Conservation (phyloP, 2,888 invertebrate species). For the Crematogaster levior region DNA sequence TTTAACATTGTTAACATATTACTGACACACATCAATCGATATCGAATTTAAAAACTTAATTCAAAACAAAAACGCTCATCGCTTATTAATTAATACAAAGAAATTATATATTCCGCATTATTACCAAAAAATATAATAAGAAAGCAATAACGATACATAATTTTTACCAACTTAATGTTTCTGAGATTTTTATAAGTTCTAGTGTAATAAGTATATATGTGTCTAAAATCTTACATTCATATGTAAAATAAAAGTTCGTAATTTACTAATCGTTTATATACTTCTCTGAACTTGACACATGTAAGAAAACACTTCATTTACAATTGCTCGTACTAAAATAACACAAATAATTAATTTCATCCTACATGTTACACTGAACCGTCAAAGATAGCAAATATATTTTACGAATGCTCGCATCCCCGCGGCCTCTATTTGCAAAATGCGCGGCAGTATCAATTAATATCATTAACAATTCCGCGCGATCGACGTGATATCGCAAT, state of each 20-base stretch:
- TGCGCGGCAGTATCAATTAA: slow-evolving; percentile 44
- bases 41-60: not conserved
- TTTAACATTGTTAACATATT: not conserved
- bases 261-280: not conserved
- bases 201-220: not conserved
- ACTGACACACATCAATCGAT: not conserved
- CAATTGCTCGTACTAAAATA: not conserved
- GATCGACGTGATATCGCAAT: slow-evolving; percentile 39
- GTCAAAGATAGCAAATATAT: slow-evolving; percentile 40
- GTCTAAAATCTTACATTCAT: not conserved
- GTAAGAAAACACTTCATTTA: not conserved
- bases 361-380: slow-evolving; percentile 19
- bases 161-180: not conserved
- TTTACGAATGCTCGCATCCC: slow-evolving; percentile 19
- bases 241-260: not conserved
- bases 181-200: not conserved
- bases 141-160: not conserved
- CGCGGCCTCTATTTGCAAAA: slow-evolving; percentile 44
- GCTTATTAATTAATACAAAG: not conserved
- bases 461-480: slow-evolving; percentile 46
- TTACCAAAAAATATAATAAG: not conserved
- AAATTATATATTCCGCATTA: not conserved
- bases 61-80: not conserved
- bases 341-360: slow-evolving; percentile 41
- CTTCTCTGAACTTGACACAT: not conserved